Base-by-base conservation (phyloP, 1,140 invertebrate genomes). In the Aphelinus certus region DNA sequence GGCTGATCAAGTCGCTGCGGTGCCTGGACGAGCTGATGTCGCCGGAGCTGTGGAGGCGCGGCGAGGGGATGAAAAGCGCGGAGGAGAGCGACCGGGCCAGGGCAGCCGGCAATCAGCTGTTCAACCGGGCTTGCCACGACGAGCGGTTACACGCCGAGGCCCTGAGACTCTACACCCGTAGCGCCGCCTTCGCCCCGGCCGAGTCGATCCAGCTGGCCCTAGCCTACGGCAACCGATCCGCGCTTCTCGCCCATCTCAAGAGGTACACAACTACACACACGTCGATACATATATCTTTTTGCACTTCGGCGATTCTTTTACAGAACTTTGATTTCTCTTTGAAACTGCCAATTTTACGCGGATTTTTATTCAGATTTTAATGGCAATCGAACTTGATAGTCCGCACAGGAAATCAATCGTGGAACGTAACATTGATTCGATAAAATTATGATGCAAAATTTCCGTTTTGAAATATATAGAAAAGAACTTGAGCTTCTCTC, bases 201-300 rank as follows among this genome's bases (percentile, higher is more conserved):
- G 62, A 1, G 2, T 51, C 46, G 7, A n/a, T 71, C 1, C 61
- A 71, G 1, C 62, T 75, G 0, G 68, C 3, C 1, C 42, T 75
- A 3, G 73, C 73, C 1, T 75, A 71, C 45, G 67, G 73, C 6
- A 71, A 75, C 53, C 9, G 73, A 4, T 75, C 73, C 0, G 68
- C 68, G 0, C 45, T 70, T 3, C 53, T 75, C 2, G 10, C 10
- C 9, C 73, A 75, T 4, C n/a, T 75, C 1, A 7, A 57, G 0
- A 62, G 58, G 26, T 26, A 26, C 26, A 26, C 26, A 26, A 26
- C 26, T 26, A 26, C 26, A 26, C 26, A 26, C 26, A 26, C 26
- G 26, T 26, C 26, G 26, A 26, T 26, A 26, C 26, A 26, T 26
- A 26, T 26, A 26, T 26, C 26, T 0, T 26, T 26, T 26, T 26